Evolutionary conservation across 1,140 invertebrate genomes (phyloP).

Genomic region (Brachionus koreanus): DNA sequence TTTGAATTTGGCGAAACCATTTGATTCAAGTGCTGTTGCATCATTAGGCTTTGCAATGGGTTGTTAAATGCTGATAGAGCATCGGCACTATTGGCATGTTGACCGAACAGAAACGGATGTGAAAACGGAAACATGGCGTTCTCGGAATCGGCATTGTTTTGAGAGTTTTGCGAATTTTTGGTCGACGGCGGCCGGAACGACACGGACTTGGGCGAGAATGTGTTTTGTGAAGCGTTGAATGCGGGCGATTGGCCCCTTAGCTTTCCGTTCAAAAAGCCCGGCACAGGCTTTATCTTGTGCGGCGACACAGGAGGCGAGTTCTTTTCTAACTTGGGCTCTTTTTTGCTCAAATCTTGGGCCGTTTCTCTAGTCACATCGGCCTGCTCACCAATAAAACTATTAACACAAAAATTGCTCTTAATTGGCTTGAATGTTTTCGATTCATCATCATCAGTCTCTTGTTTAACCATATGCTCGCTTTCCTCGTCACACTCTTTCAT

Average conservation of each 20-base stretch:
- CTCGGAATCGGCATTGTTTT: background rate
- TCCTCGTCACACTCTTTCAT: conserved; percentile 18
- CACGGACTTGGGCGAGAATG: background rate
- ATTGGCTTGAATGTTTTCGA: conserved; percentile 26
- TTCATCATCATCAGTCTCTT: background rate
- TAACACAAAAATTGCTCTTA: background rate
- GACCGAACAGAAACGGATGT: background rate
- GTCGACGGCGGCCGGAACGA: conserved; percentile 15
- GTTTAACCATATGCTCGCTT: background rate
- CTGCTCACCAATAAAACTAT: background rate
- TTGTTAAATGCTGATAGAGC: background rate
- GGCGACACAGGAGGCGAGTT: background rate
- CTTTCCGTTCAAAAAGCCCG: conserved; percentile 4
- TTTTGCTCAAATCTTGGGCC: background rate
- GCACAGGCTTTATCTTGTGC: conserved; percentile 4
- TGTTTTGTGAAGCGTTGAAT: background rate
- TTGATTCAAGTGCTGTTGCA: background rate
- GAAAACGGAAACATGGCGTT: background rate
- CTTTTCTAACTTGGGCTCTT: background rate
- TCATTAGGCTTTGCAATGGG: background rate
- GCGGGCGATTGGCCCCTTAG: background rate
- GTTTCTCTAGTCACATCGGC: background rate
- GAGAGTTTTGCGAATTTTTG: background rate
- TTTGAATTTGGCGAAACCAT: conserved; percentile 19
- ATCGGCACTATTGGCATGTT: background rate